Base-by-base conservation (phyloP, 2,113 vertebrate genomes). In the Amphiprion ocellaris region DNA sequence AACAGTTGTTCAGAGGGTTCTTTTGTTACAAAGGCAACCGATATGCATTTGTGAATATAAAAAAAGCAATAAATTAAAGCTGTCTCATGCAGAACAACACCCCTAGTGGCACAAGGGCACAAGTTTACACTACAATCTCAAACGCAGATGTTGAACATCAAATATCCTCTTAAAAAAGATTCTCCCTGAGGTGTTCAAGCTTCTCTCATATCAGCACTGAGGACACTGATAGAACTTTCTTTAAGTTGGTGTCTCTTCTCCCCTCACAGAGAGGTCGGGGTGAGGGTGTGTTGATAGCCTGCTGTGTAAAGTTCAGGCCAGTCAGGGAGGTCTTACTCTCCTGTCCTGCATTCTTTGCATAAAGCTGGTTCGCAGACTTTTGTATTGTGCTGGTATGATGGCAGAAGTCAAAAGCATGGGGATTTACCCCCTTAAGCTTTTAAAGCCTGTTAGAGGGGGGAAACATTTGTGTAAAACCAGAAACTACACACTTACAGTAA, bases 211-310 rank as follows among this genome's bases (percentile, higher is more conserved):
- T 72, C 14, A 49, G 26, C 47, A 47, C 39, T 24, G 28, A 62
- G 41, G 17, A 30, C 2, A 8, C 21, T 5, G 17, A 21, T 41
- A 10, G 47, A n/a, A 52, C 12, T 52, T 72, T 17, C 1, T 12
- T 33, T 50, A 16, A 30, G 11, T 41, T 61, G 17, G 24, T 39
- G 56, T 67, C 24, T 55, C 24, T 47, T 54, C n/a, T 30, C 1
- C 3, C 14, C 8, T 54, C 23, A 47, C 16, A 55, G 9, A 55
- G 12, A 14, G 56, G 60, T 50, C 16, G n/a, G 24, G 41, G 14
- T 56, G 21, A 55, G 37, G n/a, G 52, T 60, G 28, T 58, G 30
- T 65, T 54, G 23, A 69, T 74, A 64, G 37, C 37, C 49, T 69
- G 26, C 17, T 39, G 41, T 55, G 26, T 56, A 28, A 37, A 69